These are phyloP conservation scores for Atherinomorus stipes DNA, from an alignment of 2,113 vertebrate species.

Conservation along the genomic window DNA sequence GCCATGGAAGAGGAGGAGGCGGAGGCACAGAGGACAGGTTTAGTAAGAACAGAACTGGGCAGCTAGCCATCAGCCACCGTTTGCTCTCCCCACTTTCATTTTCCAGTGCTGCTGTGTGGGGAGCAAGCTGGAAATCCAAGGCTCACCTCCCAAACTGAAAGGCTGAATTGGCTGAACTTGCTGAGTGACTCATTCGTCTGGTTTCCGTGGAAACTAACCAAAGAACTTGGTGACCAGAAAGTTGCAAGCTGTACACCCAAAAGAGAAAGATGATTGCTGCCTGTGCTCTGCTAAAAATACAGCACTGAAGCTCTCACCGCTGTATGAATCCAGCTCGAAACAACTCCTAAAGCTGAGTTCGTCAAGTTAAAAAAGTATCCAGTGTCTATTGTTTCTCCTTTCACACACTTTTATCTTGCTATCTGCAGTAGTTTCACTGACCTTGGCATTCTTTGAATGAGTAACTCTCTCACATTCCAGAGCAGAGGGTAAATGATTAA, in stretches of 20 bases:
- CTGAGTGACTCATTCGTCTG: constrained; percentile 73
- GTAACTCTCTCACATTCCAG: constrained; percentile 58
- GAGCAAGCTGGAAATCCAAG: constrained; percentile 30
- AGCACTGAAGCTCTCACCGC: neutral
- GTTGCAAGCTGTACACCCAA: constrained; percentile 32
- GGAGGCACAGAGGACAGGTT: constrained; percentile 25
- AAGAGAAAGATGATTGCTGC: constrained; percentile 59
- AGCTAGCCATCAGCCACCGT: constrained; percentile 44
- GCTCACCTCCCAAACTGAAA: constrained; percentile 37
- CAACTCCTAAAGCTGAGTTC: constrained; percentile 1
- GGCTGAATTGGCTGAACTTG: constrained; percentile 48
- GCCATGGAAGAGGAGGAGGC: neutral
- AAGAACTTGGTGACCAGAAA: constrained; percentile 58
- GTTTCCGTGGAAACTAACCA: constrained; percentile 69
- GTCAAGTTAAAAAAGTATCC: neutral
- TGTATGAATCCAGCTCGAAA: constrained; percentile 13
- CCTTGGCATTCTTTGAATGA: constrained; percentile 57
- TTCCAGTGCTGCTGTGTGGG: constrained; percentile 45
- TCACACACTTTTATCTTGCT: neutral
- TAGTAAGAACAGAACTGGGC: constrained; percentile 62
- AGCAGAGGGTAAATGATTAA: constrained; percentile 40
- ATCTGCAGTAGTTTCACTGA: constrained; percentile 31
- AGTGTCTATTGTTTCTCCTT: neutral
- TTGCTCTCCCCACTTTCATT: constrained; percentile 50
- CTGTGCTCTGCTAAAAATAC: constrained; percentile 65